Percentiles rank a stretch among this genome's conserved stretches.
Conservation (phyloP, 2,113 vertebrate species). For the Prunella fulvescens region DNA sequence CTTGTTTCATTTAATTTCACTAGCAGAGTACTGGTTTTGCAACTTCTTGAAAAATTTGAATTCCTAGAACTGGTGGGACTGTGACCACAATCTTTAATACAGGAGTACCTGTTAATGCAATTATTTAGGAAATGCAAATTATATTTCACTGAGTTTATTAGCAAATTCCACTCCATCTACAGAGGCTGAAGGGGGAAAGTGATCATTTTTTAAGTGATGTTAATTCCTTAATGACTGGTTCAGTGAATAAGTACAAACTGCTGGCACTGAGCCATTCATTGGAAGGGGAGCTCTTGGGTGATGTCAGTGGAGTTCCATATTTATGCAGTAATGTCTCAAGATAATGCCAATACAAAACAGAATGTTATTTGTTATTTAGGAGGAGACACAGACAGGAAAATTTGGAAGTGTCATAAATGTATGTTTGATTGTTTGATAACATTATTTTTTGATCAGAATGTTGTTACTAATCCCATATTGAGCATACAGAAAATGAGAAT, state of each 20-base stretch:
- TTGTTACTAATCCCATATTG: constrained; percentile 14
- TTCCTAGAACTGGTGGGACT: background rate
- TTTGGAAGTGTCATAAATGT: constrained; percentile 25
- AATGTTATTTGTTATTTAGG: constrained; percentile 18
- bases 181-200: background rate
- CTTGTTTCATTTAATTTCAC: background rate
- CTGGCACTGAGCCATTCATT: constrained; percentile 24
- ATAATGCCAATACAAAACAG: constrained; percentile 45
- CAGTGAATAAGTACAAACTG: background rate
- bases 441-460: constrained; percentile 7
- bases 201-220: background rate
- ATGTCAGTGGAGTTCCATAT: constrained; percentile 25
- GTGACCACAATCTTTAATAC: background rate
- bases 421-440: constrained; percentile 57
- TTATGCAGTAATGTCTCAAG: constrained; percentile 34
- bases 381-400: background rate
- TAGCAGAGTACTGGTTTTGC: background rate
- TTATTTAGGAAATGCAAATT: background rate
- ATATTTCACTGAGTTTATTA: background rate
- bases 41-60: background rate
- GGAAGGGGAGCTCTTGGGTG: background rate
- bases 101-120: background rate
- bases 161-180: background rate
- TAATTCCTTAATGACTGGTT: constrained; percentile 18
- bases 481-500: background rate